Percentiles rank a stretch among this genome's conserved stretches.
Evolutionary conservation across 2,888 invertebrate genomes (phyloP).

Genomic region (Pollenia angustigena): DNA sequence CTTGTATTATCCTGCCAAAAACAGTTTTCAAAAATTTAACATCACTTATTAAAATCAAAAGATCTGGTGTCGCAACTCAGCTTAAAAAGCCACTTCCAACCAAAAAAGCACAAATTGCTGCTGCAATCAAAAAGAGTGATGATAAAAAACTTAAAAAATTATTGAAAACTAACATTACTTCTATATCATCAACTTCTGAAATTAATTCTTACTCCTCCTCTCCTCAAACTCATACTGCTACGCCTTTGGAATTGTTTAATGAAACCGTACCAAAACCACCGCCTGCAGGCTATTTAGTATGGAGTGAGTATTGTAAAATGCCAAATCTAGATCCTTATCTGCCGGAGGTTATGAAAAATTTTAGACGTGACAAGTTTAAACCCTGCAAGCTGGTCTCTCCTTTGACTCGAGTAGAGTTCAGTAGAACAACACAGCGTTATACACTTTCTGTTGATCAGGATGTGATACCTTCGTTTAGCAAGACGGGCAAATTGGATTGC

Average conservation of each 20-base stretch:
- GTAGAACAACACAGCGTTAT: constrained; percentile 77
- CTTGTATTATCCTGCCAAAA: constrained; percentile 25
- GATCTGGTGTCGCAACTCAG: neutral
- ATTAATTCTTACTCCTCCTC: constrained; percentile 13
- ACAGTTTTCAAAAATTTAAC: constrained; percentile 64
- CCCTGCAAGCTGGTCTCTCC: constrained; percentile 84
- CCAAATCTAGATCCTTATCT: constrained; percentile 87
- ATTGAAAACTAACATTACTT: constrained; percentile 41
- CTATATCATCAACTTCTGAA: constrained; percentile 45
- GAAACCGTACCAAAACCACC: neutral
- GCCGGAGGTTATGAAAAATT: constrained; percentile 85
- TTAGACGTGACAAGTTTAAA: constrained; percentile 85
- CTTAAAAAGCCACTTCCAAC: constrained; percentile 29
- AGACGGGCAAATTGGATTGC: constrained; percentile 78
- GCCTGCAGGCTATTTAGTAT: constrained; percentile 83
- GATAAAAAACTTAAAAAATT: constrained; percentile 23
- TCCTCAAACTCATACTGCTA: neutral
- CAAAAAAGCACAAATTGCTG: constrained; percentile 11
- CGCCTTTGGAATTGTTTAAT: constrained; percentile 54
- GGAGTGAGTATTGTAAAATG: constrained; percentile 87
- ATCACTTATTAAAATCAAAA: constrained; percentile 61
- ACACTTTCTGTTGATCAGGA: constrained; percentile 79
- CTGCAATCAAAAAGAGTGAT: constrained; percentile 18
- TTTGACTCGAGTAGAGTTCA: constrained; percentile 79
- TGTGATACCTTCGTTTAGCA: constrained; percentile 76